Conservation (phyloP, 2,797 vertebrate species). For the Coregonus ussuriensis region DNA sequence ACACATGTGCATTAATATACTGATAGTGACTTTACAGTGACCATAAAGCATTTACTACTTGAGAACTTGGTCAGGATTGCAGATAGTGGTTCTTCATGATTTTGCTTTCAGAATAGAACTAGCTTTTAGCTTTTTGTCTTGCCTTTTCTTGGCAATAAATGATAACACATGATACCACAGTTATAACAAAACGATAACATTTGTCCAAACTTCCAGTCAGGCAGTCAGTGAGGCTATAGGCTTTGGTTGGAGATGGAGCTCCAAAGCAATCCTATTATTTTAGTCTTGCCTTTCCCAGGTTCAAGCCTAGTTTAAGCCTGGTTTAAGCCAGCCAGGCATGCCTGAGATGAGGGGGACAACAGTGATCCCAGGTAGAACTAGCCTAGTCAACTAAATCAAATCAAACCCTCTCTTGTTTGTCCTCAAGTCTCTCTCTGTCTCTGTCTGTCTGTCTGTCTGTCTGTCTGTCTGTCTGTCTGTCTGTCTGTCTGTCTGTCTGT, state of each 20-base stretch:
- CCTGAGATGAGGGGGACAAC: too few species aligned
- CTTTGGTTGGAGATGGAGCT: background rate
- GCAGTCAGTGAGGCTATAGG: background rate
- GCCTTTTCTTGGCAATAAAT: background rate
- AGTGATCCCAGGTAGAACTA: background rate
- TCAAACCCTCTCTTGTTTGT: background rate
- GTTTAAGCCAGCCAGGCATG: background rate
- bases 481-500: too few species aligned
- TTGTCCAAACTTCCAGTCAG: background rate
- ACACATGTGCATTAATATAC: background rate
- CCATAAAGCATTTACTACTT: background rate
- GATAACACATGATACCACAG: background rate
- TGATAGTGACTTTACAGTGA: background rate
- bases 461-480: too few species aligned
- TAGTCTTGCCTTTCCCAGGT: background rate
- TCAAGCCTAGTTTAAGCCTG: background rate
- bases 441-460: background rate
- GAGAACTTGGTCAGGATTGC: background rate
- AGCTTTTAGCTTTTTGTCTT: background rate
- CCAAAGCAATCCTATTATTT: background rate
- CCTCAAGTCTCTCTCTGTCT: background rate
- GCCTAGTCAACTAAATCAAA: background rate
- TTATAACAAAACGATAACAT: background rate
- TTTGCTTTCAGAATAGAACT: background rate
- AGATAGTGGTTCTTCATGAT: background rate